Conservation (phyloP, 2,888 invertebrate genomes). For the Patella depressa region DNA sequence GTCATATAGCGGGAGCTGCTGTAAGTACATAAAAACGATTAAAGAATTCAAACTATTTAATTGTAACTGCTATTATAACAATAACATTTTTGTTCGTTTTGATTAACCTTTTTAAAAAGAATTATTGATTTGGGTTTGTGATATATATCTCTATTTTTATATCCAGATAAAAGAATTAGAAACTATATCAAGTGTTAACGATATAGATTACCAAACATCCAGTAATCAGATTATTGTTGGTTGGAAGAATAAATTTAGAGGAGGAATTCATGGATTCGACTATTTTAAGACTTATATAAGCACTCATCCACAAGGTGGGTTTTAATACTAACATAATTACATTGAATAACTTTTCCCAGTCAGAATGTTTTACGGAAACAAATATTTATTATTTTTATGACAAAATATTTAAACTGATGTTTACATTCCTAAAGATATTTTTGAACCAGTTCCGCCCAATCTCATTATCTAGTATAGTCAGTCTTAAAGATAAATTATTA, state of each 20-base stretch:
- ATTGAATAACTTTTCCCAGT: too few species aligned
- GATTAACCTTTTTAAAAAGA: neutral
- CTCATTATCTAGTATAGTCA: too few species aligned
- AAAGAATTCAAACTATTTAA: too few species aligned
- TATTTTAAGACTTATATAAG: neutral
- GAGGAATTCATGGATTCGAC: neutral
- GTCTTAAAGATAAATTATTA: too few species aligned
- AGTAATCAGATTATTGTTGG: neutral
- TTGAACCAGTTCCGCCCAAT: too few species aligned
- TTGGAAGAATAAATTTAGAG: slow-evolving; percentile 2
- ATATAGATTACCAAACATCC: neutral
- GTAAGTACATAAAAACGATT: slow-evolving; percentile 6
- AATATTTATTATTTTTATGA: too few species aligned
- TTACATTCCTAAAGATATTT: too few species aligned
- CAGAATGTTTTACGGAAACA: too few species aligned
- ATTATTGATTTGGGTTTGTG: neutral
- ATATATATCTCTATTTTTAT: neutral
- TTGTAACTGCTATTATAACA: too few species aligned
- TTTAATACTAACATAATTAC: too few species aligned
- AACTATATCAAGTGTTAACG: neutral
- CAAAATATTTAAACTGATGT: too few species aligned
- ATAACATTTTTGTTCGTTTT: too few species aligned
- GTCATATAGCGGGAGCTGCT: slow-evolving; percentile 11
- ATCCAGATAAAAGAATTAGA: slow-evolving; percentile 8
- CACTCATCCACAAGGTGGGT: slow-evolving; percentile 4